Base-by-base conservation (phyloP, 1,140 invertebrate genomes). In the Sminthurinus signatus region DNA sequence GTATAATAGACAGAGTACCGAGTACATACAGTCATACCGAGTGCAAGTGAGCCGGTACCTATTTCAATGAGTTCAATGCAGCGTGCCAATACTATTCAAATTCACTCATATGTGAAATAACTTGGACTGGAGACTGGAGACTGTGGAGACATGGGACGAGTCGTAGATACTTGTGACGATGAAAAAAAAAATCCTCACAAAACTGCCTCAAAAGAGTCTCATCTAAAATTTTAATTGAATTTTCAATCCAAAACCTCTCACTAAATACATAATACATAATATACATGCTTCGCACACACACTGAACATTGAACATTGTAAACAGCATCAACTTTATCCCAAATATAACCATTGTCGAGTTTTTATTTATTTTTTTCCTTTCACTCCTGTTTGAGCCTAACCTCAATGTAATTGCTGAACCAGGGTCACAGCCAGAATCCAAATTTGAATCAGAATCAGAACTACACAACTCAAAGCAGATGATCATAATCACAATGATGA, bases 31-130 rank as follows among this genome's bases (percentile, higher is more conserved):
- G 10, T n/a, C 39, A 42, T 10, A 42, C n/a, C n/a, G 32, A 62
- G 54, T 61, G 62, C 58, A 62, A 61, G 48, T 62, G 61, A 64
- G 52, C 62, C 56, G 57, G 67, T 67, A 46, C 39, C 36, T 51
- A 67, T 62, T 62, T 68, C 46, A 69, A 71, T 65, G 67, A 69
- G 69, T 65, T 67, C 66, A 69, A 61, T 64, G 66, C 69, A 71
- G 65, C 65, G 70, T 69, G 65, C 64, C 60, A 63, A 69, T 62
- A 54, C 61, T 58, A 71, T 67, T 67, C 55, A 72, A 56, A 68
- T 66, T 46, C 61, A 71, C 56, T 70, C 57, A 65, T 32, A 62
- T 62, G 68, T 67, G 66, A 71, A 64, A 70, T 64, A 64, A 70
- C 62, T n/a, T n/a, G n/a, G n/a, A n/a, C n/a, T n/a, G n/a, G n/a